phyloP scores from a whole-genome alignment of 2,888 invertebrate species.

The Sarcophaga carnaria region DNA sequence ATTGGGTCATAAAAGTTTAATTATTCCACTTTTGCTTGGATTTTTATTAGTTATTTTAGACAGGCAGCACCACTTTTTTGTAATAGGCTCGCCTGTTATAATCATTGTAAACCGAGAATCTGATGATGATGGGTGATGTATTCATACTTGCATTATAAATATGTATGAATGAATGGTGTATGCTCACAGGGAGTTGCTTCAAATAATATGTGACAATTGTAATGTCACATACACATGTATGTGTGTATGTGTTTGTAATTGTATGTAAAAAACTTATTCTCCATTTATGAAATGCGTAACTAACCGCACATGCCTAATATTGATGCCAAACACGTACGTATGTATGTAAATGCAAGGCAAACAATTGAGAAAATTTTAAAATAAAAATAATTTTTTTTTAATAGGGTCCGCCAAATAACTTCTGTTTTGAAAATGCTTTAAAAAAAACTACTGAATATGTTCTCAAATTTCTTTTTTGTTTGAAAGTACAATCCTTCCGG shows the following conservation, averaged over 20 bases:
- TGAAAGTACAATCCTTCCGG: too few species aligned
- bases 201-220: background rate
- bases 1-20: constrained; percentile 57
- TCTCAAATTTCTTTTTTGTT: too few species aligned
- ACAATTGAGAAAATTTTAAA: background rate
- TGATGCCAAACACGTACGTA: constrained; percentile 22
- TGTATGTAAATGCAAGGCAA: background rate
- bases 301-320: background rate
- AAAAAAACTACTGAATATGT: too few species aligned
- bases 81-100: too few species aligned
- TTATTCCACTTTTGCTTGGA: constrained; percentile 22
- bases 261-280: background rate
- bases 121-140: too few species aligned
- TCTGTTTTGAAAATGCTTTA: too few species aligned
- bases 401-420: too few species aligned
- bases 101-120: too few species aligned
- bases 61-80: background rate
- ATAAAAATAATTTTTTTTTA: too few species aligned
- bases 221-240: background rate
- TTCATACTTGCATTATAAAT: too few species aligned
- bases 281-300: constrained; percentile 23
- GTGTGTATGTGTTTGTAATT: background rate
- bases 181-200: background rate
- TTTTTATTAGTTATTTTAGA: constrained; percentile 29
- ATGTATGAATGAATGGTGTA: too few species aligned